These are phyloP conservation scores for Epistrophe eligans DNA, from an alignment of 2,888 invertebrate species.

Conservation along the genomic window DNA sequence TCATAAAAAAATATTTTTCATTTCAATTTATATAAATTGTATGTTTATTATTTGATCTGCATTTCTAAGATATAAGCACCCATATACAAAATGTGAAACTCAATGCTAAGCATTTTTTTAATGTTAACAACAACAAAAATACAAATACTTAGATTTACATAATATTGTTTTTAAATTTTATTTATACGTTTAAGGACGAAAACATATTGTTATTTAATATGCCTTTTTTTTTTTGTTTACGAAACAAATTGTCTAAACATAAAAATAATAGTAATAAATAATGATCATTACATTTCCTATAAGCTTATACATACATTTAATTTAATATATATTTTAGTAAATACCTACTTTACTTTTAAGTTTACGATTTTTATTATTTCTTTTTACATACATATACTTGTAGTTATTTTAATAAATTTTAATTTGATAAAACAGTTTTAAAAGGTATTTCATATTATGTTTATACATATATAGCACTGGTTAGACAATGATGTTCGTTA, in stretches of 20 bases:
- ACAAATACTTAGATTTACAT: constrained; percentile 3
- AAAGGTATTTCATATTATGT: neutral
- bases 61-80: constrained; percentile 29
- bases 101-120: constrained; percentile 61
- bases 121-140: neutral
- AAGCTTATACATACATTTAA: neutral
- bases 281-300: constrained; percentile 19
- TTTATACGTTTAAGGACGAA: constrained; percentile 18
- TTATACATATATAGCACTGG: too few relatives aligned
- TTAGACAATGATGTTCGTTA: too few relatives aligned
- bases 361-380: constrained; percentile 1
- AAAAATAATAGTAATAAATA: neutral
- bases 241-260: neutral
- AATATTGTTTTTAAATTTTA: constrained; percentile 4
- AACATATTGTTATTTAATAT: neutral
- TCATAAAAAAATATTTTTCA: neutral
- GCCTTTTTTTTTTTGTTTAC: neutral
- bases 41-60: constrained; percentile 14
- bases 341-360: neutral
- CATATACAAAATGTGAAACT: constrained; percentile 39
- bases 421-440: neutral
- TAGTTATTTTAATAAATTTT: constrained; percentile 12
- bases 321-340: too few relatives aligned
- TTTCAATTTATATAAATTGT: constrained; percentile 6
- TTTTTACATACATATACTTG: neutral